These are phyloP conservation scores for Thamnophis sirtalis DNA, from an alignment of 2,113 vertebrate species.

Conservation along the genomic window DNA sequence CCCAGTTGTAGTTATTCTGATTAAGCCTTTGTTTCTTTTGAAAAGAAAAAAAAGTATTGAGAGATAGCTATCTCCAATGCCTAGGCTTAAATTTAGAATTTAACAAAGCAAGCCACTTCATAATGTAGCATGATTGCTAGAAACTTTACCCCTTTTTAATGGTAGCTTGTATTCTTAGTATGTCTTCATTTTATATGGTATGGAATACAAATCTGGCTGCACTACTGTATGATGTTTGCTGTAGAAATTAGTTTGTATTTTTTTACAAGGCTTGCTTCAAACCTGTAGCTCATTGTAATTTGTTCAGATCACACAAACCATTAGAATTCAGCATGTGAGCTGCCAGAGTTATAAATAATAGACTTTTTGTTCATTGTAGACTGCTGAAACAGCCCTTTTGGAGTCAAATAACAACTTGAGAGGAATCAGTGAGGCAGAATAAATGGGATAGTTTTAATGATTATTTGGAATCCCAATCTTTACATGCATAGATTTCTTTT, in stretches of 20 bases:
- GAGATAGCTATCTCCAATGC: not conserved
- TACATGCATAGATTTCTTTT: not conserved
- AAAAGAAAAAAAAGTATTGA: not conserved
- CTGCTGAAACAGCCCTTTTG: not conserved
- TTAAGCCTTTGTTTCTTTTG: not conserved
- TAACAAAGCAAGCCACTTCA: not conserved
- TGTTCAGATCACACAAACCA: slow-evolving; percentile 32
- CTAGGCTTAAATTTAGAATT: not conserved
- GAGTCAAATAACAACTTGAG: slow-evolving; percentile 30
- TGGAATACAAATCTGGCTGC: not conserved
- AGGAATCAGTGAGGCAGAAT: slow-evolving; percentile 17
- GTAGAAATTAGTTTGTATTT: slow-evolving; percentile 3
- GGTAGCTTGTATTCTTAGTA: not conserved
- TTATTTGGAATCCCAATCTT: slow-evolving; percentile 24
- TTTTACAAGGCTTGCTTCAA: not conserved
- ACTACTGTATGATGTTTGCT: not conserved
- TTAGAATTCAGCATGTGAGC: slow-evolving; percentile 7
- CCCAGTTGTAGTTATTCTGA: not conserved
- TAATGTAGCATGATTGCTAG: not conserved
- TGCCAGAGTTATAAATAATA: slow-evolving; percentile 37
- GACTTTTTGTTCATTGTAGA: slow-evolving; percentile 46
- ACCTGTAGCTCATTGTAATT: slow-evolving; percentile 12
- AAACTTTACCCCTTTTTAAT: not conserved
- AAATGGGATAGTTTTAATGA: slow-evolving; percentile 39
- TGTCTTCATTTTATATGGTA: not conserved